A percentile compares a stretch with the other conserved stretches of the same genome.
These are phyloP conservation scores for Halocaridina rubra DNA, from an alignment of 2,888 invertebrate genomes.

Conservation along the genomic window DNA sequence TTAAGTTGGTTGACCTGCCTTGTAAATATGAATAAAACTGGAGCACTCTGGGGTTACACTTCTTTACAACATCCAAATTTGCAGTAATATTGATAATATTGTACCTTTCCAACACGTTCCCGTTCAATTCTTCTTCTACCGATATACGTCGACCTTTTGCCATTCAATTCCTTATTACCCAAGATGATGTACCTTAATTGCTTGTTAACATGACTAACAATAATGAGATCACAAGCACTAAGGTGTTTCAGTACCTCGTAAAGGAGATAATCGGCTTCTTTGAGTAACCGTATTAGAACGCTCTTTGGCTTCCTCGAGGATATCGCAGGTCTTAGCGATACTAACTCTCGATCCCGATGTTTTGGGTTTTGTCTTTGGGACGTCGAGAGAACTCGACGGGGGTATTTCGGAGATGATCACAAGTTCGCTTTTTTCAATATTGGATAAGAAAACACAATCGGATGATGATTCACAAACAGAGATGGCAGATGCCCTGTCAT, in stretches of 20 bases:
- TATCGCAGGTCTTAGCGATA: neutral
- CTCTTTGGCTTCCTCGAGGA: neutral
- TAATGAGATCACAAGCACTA: slow-evolving; percentile 4
- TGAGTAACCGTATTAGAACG: neutral
- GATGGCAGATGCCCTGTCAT: neutral
- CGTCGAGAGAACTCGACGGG: neutral
- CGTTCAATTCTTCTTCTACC: neutral
- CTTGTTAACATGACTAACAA: slow-evolving; percentile 29
- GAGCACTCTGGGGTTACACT: too few relatives aligned
- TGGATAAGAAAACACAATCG: neutral
- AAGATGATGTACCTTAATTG: slow-evolving; percentile 24
- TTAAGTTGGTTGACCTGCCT: neutral
- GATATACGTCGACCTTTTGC: neutral
- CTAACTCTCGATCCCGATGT: neutral
- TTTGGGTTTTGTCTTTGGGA: neutral
- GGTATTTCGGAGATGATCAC: neutral
- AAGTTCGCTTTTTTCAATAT: neutral
- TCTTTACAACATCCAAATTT: neutral
- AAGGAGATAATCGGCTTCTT: slow-evolving; percentile 30
- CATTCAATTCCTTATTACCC: neutral
- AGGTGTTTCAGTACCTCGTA: slow-evolving; percentile 15
- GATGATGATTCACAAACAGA: neutral
- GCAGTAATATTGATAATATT: neutral
- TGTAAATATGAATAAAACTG: too few relatives aligned
- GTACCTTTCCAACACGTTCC: slow-evolving; percentile 31